These are phyloP conservation scores for Pseudolaguvia tuberculata DNA, from an alignment of 2,113 vertebrate species.

Conservation along the genomic window DNA sequence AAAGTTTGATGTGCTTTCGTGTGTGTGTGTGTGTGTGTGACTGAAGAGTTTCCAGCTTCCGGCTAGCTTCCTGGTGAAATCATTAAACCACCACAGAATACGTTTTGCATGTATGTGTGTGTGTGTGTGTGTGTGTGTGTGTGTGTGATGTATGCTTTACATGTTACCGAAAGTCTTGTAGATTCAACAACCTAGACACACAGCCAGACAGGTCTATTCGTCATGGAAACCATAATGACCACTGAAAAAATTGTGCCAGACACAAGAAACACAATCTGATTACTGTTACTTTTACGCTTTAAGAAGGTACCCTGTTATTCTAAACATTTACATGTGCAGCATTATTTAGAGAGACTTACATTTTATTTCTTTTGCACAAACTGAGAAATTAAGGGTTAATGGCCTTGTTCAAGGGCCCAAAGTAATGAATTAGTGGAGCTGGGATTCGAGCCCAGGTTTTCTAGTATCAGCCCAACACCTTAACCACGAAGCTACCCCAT, in stretches of 20 bases:
- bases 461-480: no score
- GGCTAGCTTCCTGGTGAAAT: not conserved
- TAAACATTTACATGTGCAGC: no score
- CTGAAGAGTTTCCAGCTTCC: not conserved
- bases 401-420: no score
- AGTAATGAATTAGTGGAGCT: no score
- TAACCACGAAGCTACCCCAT: no score
- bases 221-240: not conserved
- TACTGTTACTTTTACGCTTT: no score
- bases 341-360: no score
- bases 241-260: not conserved
- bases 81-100: not conserved
- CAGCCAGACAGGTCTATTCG: not conserved
- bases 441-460: no score
- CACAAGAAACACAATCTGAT: not conserved
- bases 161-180: not conserved
- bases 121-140: not conserved
- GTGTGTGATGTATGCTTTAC: not conserved
- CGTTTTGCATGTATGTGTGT: not conserved
- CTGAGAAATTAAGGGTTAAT: no score
- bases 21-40: not conserved
- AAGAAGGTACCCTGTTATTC: no score
- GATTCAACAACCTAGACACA: not conserved
- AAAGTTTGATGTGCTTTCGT: not conserved
- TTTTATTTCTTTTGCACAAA: no score